Evolutionary conservation across 2,113 vertebrate genomes (phyloP).

Genomic region (Pachycephala philippinensis): DNA sequence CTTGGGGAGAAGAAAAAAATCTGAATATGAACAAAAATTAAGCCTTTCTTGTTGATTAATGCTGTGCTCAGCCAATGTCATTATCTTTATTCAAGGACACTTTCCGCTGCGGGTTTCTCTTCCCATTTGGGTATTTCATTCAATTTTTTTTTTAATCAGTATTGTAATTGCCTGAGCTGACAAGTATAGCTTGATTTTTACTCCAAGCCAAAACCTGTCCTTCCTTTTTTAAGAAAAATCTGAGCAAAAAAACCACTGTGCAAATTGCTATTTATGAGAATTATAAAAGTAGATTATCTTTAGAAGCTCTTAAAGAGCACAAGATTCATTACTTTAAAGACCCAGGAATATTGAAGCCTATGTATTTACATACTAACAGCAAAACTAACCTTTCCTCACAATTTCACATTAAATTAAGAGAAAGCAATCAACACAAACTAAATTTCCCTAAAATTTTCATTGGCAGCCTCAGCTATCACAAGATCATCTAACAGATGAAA

Average conservation of each 20-base stretch:
- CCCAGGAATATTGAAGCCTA: not conserved
- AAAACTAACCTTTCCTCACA: not conserved
- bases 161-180: not conserved
- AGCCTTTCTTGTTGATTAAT: not conserved
- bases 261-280: not conserved
- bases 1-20: not conserved
- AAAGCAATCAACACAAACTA: not conserved
- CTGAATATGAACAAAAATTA: not conserved
- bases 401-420: not conserved
- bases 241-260: not conserved
- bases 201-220: not conserved
- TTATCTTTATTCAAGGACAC: not conserved
- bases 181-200: not conserved
- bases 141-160: not conserved
- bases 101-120: not conserved
- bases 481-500: not conserved
- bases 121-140: not conserved
- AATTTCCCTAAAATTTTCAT: not conserved
- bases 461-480: not conserved
- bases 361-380: not conserved
- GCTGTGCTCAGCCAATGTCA: not conserved
- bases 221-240: not conserved
- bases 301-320: not conserved
- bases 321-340: not conserved
- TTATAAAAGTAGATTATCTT: not conserved